Conservation (phyloP, 2,888 invertebrate species). For the Campopleginae sp. region DNA sequence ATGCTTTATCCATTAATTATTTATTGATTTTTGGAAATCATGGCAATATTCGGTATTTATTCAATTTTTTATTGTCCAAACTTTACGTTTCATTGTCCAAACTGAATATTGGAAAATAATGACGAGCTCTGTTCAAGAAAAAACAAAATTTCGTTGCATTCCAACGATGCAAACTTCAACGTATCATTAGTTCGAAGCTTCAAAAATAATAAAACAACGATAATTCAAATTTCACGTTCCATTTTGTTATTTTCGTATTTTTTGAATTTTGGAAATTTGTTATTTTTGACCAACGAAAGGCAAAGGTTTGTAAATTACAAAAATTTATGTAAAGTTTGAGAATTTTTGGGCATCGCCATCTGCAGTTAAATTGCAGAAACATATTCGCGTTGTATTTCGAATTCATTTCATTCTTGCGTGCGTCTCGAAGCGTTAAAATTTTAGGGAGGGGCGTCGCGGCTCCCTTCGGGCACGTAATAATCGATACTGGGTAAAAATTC, state of each 20-base stretch:
- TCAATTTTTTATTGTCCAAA: too few relatives aligned
- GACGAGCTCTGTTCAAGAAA: too few relatives aligned
- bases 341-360: neutral
- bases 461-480: slow-evolving; percentile 44
- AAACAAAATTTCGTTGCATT: too few relatives aligned
- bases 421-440: neutral
- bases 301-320: neutral
- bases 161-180: too few relatives aligned
- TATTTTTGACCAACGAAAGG: neutral
- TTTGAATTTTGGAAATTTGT: neutral
- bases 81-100: too few relatives aligned
- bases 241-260: neutral
- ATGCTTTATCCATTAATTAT: too few relatives aligned
- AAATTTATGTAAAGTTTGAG: neutral
- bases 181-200: too few relatives aligned
- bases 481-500: slow-evolving; percentile 50
- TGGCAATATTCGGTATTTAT: too few relatives aligned
- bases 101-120: too few relatives aligned
- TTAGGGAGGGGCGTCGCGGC: slow-evolving; percentile 28
- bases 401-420: neutral
- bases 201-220: too few relatives aligned
- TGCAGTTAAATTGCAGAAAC: neutral
- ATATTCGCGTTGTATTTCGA: neutral
- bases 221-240: neutral
- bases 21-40: too few relatives aligned